A percentile compares a stretch with the other conserved stretches of the same genome.
Conservation (phyloP, 2,888 invertebrate species). For the Lamellibrachia columna region DNA sequence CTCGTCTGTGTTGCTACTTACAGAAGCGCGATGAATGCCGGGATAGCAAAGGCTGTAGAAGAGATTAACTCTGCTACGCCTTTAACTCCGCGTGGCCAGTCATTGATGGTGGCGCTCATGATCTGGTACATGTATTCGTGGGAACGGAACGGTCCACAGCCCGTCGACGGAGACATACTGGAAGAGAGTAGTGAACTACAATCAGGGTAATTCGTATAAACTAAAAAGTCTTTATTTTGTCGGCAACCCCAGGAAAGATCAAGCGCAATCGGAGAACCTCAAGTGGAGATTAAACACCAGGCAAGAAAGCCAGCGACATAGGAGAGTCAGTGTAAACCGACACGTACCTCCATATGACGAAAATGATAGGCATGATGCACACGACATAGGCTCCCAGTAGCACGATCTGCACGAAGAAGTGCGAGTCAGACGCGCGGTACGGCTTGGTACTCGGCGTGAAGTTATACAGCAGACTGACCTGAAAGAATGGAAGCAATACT, state of each 20-base stretch:
- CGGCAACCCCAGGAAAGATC: too few relatives aligned
- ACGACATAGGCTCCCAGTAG: slow-evolving; percentile 54
- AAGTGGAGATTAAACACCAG: too few relatives aligned
- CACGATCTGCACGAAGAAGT: slow-evolving; percentile 55
- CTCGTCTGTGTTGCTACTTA: neutral
- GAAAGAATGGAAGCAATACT: slow-evolving; percentile 20
- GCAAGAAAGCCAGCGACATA: too few relatives aligned
- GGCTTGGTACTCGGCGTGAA: slow-evolving; percentile 49
- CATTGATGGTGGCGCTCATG: neutral
- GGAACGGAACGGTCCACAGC: neutral
- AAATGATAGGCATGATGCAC: slow-evolving; percentile 54
- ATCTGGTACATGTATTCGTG: neutral
- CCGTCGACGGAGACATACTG: neutral
- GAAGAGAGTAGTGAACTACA: neutral
- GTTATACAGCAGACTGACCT: slow-evolving; percentile 50
- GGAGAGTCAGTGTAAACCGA: neutral
- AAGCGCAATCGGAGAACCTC: too few relatives aligned
- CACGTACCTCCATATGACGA: slow-evolving; percentile 51
- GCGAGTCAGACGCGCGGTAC: slow-evolving; percentile 51
- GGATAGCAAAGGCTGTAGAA: neutral
- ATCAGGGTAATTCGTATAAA: neutral
- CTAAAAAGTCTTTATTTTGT: too few relatives aligned
- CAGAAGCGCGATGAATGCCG: neutral
- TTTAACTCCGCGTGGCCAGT: neutral
- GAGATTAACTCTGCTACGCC: neutral